Evolutionary conservation across 1,140 invertebrate genomes (phyloP).

Genomic region (Trachymyrmex septentrionalis): DNA sequence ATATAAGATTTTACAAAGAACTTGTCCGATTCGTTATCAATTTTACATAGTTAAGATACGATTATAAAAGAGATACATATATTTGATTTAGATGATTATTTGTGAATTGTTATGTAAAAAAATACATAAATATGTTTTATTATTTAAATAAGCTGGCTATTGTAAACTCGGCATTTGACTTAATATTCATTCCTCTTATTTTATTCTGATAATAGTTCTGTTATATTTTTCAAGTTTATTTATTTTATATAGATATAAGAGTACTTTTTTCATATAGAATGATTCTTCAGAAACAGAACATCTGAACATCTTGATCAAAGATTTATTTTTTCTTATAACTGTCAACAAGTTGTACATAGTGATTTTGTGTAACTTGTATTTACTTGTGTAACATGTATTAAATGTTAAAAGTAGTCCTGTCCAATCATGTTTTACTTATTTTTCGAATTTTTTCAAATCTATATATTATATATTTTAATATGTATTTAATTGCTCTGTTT

Average conservation of each 20-base stretch:
- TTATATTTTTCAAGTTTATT: conserved; percentile 53
- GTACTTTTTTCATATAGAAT: not conserved
- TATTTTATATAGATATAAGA: conserved; percentile 44
- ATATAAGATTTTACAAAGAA: conserved; percentile 5
- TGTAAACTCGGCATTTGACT: conserved; percentile 71
- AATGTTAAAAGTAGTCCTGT: not conserved
- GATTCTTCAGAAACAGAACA: conserved; percentile 21
- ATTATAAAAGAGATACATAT: conserved; percentile 31
- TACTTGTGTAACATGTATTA: not conserved
- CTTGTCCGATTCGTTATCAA: conserved; percentile 23
- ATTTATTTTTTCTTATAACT: not conserved
- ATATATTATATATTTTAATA: not conserved
- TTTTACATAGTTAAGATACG: conserved; percentile 27
- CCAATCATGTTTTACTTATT: not conserved
- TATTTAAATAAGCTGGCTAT: conserved; percentile 61
- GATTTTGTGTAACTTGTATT: conserved; percentile 11
- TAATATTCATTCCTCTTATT: conserved; percentile 61
- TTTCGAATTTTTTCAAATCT: conserved; percentile 3
- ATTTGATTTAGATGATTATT: conserved; percentile 23
- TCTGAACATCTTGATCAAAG: not conserved
- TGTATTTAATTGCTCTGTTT: conserved; percentile 38
- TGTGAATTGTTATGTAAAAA: conserved; percentile 54
- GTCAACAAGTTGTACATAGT: not conserved
- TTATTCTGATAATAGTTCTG: conserved; percentile 39
- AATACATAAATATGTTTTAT: conserved; percentile 24